phyloP scores from a whole-genome alignment of 2,888 invertebrate genomes.

The Paralinhomoeus sp. region DNA sequence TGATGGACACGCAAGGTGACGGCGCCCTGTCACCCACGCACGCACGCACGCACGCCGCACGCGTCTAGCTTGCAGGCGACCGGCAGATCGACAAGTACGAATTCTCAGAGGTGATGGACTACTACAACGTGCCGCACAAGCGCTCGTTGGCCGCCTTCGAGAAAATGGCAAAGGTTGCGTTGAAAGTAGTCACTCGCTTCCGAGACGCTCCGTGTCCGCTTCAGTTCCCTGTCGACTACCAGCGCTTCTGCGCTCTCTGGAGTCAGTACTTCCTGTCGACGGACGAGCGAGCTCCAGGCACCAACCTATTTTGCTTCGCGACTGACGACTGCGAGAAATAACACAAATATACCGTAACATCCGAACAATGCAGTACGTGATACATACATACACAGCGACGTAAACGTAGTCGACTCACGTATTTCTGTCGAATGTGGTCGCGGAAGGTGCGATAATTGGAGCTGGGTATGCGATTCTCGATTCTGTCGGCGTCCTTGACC shows the following conservation, averaged over 20 bases:
- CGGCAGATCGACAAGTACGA: not conserved
- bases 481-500: constrained; percentile 29
- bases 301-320: constrained; percentile 2
- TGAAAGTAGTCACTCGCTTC: no score
- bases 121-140: not conserved
- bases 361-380: no score
- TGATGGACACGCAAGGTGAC: not conserved
- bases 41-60: no score
- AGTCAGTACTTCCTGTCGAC: constrained; percentile 3
- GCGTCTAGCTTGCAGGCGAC: no score
- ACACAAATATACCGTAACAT: not conserved
- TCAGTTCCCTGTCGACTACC: not conserved
- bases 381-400: no score
- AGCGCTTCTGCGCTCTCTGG: not conserved
- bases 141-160: not conserved
- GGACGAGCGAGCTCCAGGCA: not conserved
- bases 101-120: not conserved
- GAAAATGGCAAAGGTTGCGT: not conserved
- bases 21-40: no score
- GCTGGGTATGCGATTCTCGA: constrained; percentile 46
- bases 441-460: constrained; percentile 63
- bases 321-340: no score
- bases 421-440: constrained; percentile 51
- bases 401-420: constrained; percentile 26
- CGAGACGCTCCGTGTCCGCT: not conserved